Evolutionary conservation across 2,888 invertebrate genomes (phyloP).

Genomic region (Caenorhabditis becei): DNA sequence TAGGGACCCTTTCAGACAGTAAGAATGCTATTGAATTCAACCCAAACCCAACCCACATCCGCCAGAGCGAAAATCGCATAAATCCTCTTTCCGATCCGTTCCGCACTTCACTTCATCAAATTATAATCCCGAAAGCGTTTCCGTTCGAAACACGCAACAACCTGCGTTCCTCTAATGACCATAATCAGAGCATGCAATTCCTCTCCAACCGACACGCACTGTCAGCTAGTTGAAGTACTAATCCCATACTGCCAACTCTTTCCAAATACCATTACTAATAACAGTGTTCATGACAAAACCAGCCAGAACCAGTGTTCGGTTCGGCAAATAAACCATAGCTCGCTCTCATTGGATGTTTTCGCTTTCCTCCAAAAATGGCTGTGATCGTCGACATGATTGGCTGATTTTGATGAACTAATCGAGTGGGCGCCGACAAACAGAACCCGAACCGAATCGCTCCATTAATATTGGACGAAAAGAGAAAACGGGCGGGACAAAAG

Average conservation of each 20-base stretch:
- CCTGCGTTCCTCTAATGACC: slow-evolving; percentile 34
- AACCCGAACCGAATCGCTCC: slow-evolving; percentile 33
- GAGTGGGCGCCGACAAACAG: slow-evolving; percentile 15
- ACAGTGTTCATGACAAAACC: slow-evolving; percentile 13
- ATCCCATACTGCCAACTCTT: not conserved
- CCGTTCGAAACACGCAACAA: slow-evolving; percentile 54
- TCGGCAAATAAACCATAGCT: slow-evolving; percentile 27
- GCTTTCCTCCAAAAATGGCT: slow-evolving; percentile 35
- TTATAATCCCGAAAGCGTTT: slow-evolving; percentile 55
- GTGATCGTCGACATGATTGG: slow-evolving; percentile 24
- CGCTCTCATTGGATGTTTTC: slow-evolving; percentile 31
- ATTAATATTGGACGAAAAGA: slow-evolving; percentile 35
- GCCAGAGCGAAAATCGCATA: slow-evolving; percentile 13
- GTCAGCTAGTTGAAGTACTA: slow-evolving; percentile 51
- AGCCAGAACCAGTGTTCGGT: slow-evolving; percentile 35
- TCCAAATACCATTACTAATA: not conserved
- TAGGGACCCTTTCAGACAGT: no score
- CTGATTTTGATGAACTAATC: slow-evolving; percentile 22
- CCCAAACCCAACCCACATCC: no score
- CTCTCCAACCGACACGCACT: slow-evolving; percentile 39
- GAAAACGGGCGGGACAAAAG: slow-evolving; percentile 10
- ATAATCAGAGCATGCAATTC: slow-evolving; percentile 50
- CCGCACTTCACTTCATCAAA: slow-evolving; percentile 43
- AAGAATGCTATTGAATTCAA: no score
- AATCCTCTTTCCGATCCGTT: slow-evolving; percentile 36